Evolutionary conservation across 37 sponge, comb jelly and placozoan species (phyloP).

Genomic region (Halichondria panicea): DNA sequence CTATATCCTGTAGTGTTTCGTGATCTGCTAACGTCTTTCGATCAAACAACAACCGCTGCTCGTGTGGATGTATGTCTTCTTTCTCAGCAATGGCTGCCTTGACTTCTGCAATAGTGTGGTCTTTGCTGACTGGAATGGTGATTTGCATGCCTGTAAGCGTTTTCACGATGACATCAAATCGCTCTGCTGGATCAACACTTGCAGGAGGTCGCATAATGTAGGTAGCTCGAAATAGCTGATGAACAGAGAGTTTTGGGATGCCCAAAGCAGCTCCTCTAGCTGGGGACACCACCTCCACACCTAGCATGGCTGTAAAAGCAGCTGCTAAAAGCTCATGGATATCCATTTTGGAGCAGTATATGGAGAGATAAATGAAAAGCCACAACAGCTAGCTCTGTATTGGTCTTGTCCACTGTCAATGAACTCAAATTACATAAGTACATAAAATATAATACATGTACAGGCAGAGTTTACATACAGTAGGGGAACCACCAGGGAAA

Average conservation of each 20-base stretch:
- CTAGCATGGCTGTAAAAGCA: slow-evolving; percentile 33
- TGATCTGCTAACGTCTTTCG: slow-evolving; percentile 16
- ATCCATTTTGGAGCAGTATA: too few relatives aligned
- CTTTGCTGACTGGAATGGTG: background rate
- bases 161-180: slow-evolving; percentile 18
- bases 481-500: too few relatives aligned
- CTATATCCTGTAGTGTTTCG: slow-evolving; percentile 4
- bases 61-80: background rate
- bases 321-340: slow-evolving; percentile 13
- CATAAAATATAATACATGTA: too few relatives aligned
- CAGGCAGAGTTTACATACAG: too few relatives aligned
- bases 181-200: slow-evolving; percentile 10
- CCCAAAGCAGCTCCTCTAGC: background rate
- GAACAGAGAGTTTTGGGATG: slow-evolving; percentile 17
- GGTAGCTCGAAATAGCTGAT: slow-evolving; percentile 23
- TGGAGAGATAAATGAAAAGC: too few relatives aligned
- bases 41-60: slow-evolving; percentile 31
- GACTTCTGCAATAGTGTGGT: slow-evolving; percentile 20
- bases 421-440: too few relatives aligned
- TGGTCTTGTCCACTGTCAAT: too few relatives aligned
- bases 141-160: slow-evolving; percentile 30
- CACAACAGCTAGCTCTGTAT: too few relatives aligned
- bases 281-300: slow-evolving; percentile 23
- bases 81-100: slow-evolving; percentile 23
- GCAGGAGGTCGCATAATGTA: slow-evolving; percentile 19